Base-by-base conservation (phyloP, 2,797 vertebrate genomes). In the Parauchenoglanis ngamensis region DNA sequence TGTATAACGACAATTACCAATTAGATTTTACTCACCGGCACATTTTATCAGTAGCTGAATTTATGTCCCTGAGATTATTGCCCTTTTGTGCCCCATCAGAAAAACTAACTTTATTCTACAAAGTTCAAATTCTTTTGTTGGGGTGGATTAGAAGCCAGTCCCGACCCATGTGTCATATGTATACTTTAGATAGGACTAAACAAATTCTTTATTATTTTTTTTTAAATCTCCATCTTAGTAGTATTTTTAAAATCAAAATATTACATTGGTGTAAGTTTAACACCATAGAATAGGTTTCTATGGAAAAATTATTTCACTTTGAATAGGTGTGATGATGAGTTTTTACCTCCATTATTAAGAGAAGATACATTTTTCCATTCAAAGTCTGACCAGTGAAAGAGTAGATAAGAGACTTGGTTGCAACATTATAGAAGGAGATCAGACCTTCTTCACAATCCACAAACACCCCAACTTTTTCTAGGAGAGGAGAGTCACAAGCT, bases 371-470 rank as follows among this genome's bases (percentile, higher is more conserved):
- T 65, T 46, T 89, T 63, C 85, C 87, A 83, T 73, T 86, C 23
- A 91, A 91, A 73, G 44, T 76, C 15, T 88, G 89, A 57, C 63
- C 75, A 78, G 87, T 88, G 54, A 89, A 89, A 59, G 86, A 68
- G 75, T 87, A 88, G n/a, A 91, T 88, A 35, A 68, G 81, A 76
- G 56, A 78, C 7, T 28, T 72, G 61, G 68, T 54, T 12, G 83
- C 52, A 10, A 89, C 88, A 49, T 91, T 83, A 87, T 89, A 86
- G 72, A 89, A 91, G 56, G 85, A 89, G 23, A 91, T 86, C 84
- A 84, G 44, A 61, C 86, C 89, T 46, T 57, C 86, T 13, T 90
- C 85, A 75, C 88, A 91, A 85, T 89, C 3, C 7, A 44, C 35
- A 11, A 72, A 72, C 35, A 72, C 68, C 8, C 88, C 46, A 49